Base-by-base conservation (phyloP, 2,797 vertebrate species). In the Cheirogaleus major region DNA sequence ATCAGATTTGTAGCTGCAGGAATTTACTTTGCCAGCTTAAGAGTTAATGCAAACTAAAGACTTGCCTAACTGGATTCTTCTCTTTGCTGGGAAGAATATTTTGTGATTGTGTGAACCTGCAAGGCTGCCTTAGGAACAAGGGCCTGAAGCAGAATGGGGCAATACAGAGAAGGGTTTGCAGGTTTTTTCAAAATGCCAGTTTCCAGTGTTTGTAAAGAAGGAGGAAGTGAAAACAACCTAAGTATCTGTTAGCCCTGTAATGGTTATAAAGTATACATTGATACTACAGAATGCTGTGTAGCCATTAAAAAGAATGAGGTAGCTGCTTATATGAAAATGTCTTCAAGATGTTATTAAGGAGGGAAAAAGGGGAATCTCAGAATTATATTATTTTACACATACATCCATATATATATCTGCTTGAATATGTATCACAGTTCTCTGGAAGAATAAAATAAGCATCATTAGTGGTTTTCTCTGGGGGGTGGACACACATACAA, bases 31-130 rank as follows among this genome's bases (percentile, higher is more conserved):
- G 41, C 23, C 52, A 94, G 45, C 13, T 43, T 81, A 94, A 82
- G 70, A 79, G 38, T 69, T 75, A 82, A 79, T 67, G 25, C 84
- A 89, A 75, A 85, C 55, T 67, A 85, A 95, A 90, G 72, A 81
- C 52, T 61, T 59, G 50, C 12, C 48, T 89, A 63, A 95, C 61
- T 91, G 48, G 70, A 84, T 90, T 95, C 52, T 93, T 80, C 52
- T 81, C 61, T 93, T 87, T 78, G 72, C 35, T 65, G 20, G 15
- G 22, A 95, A 89, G 50, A 96, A 65, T 57, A 87, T 95, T 86
- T 63, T 92, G 45, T 86, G 69, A 65, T 27, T 84, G 20, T n/a
- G 43, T 85, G n/a, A 92, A 87, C 35, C 18, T 79, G n/a, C 35
- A 89, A 92, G 57, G 48, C 25, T 32, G 82, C 45, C 63, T 95